Percentiles rank a stretch among this genome's conserved stretches.
Conservation (phyloP, 1,140 invertebrate species). For the Phocides pigmalion region DNA sequence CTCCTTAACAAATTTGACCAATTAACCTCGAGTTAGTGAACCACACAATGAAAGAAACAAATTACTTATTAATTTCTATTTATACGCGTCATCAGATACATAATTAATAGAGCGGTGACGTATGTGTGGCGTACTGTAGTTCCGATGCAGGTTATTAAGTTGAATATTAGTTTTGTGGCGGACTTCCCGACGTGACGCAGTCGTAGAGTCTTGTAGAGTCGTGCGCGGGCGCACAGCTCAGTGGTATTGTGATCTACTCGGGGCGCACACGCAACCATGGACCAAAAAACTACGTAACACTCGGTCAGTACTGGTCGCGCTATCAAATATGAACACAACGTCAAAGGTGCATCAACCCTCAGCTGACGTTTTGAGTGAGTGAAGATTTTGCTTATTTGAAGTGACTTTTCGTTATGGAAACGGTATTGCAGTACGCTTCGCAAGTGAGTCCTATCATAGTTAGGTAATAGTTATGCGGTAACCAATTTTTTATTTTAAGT, state of each 20-base stretch:
- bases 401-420: constrained; percentile 62
- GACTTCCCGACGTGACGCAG: constrained; percentile 79
- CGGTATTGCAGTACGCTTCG: constrained; percentile 35
- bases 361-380: constrained; percentile 73
- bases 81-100: constrained; percentile 49
- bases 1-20: neutral
- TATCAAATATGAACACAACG: constrained; percentile 59
- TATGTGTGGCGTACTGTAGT: constrained; percentile 48
- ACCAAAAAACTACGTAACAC: constrained; percentile 54
- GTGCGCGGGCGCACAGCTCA: constrained; percentile 66
- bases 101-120: constrained; percentile 60
- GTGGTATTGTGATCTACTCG: constrained; percentile 77
- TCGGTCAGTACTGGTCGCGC: constrained; percentile 33
- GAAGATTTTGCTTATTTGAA: constrained; percentile 64
- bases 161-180: constrained; percentile 65
- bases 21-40: constrained; percentile 24
- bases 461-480: constrained; percentile 5
- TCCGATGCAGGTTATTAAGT: constrained; percentile 63
- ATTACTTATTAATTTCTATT: constrained; percentile 52
- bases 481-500: neutral
- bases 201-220: constrained; percentile 69
- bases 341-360: constrained; percentile 59
- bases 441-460: constrained; percentile 53
- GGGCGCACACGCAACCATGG: constrained; percentile 72
- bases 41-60: constrained; percentile 46